Evolutionary conservation across 2,797 vertebrate species (phyloP).

Genomic region (Anguilla obscura): DNA sequence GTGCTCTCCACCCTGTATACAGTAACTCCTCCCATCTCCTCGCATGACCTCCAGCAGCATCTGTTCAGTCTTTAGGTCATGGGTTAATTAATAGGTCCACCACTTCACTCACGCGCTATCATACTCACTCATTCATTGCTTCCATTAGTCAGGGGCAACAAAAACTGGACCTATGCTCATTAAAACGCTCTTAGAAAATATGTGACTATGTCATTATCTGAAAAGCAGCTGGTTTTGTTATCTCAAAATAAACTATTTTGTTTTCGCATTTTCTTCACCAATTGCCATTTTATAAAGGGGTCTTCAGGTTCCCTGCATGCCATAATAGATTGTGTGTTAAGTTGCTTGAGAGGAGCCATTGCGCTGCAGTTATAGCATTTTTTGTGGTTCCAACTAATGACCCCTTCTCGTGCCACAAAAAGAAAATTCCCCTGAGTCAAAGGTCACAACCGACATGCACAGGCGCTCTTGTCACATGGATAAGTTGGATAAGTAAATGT

Average conservation of each 20-base stretch:
- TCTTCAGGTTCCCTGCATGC: background rate
- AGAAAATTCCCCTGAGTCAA: background rate
- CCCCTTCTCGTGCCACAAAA: background rate
- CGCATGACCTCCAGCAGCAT: background rate
- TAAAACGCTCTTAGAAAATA: background rate
- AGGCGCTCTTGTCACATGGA: background rate
- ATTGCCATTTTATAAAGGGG: background rate
- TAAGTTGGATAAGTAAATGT: background rate
- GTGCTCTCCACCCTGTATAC: background rate
- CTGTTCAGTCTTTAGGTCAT: background rate
- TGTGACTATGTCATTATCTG: background rate
- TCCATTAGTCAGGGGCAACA: background rate
- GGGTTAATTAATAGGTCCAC: background rate
- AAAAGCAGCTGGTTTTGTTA: background rate
- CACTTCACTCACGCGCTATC: background rate
- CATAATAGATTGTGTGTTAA: background rate
- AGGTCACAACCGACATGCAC: background rate
- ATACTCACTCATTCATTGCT: background rate
- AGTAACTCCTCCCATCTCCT: constrained; percentile 2
- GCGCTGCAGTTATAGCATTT: background rate
- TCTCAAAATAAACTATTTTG: background rate
- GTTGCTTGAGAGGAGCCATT: background rate
- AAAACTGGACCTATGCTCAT: background rate
- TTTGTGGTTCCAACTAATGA: background rate
- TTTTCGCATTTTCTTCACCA: background rate